These are phyloP conservation scores for Diabrotica undecimpunctata DNA, from an alignment of 1,140 invertebrate species.

Conservation along the genomic window DNA sequence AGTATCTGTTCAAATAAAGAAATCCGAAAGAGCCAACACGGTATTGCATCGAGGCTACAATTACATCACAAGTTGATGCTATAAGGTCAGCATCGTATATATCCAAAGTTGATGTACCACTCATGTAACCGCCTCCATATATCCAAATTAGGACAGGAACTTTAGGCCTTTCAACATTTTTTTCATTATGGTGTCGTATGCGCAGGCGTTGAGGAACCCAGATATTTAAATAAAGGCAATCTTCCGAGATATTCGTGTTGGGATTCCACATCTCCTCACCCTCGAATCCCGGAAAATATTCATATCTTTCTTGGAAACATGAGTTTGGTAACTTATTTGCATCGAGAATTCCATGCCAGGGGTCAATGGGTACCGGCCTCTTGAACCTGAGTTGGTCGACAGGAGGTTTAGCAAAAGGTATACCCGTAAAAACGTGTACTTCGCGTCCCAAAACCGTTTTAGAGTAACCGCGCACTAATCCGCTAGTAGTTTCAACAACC, in stretches of 20 bases:
- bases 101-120: constrained; percentile 83
- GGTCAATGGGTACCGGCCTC: constrained; percentile 77
- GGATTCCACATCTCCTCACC: constrained; percentile 97
- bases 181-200: constrained; percentile 61
- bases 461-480: constrained; percentile 71
- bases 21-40: constrained; percentile 89
- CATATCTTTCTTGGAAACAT: constrained; percentile 81
- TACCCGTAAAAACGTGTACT: constrained; percentile 87
- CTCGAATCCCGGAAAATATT: constrained; percentile 83
- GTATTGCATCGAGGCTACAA: constrained; percentile 86
- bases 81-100: constrained; percentile 86
- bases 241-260: constrained; percentile 87
- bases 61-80: constrained; percentile 76
- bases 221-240: constrained; percentile 89
- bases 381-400: constrained; percentile 81
- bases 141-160: constrained; percentile 88
- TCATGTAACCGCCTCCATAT: constrained; percentile 90
- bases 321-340: constrained; percentile 76
- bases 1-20: constrained; percentile 74
- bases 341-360: constrained; percentile 80
- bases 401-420: constrained; percentile 93
- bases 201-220: constrained; percentile 80
- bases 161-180: constrained; percentile 53
- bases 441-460: constrained; percentile 74
- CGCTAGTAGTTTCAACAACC: constrained; percentile 75